phyloP scores from a whole-genome alignment of 2,888 invertebrate species.

The Erebia epiphron region DNA sequence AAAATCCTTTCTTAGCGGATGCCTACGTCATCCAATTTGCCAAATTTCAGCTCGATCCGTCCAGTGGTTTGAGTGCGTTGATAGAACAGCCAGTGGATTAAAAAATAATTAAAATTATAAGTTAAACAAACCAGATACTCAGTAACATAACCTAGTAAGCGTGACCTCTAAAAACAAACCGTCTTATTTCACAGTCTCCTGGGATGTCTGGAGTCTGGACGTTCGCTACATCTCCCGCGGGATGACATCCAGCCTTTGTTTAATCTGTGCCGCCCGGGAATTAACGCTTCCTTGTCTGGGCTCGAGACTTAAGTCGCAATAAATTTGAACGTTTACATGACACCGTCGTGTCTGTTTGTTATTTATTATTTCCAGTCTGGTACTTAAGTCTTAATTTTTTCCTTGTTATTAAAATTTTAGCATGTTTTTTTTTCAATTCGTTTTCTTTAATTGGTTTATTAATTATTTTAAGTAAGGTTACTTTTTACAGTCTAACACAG shows the following conservation, averaged over 20 bases:
- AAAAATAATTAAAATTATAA: too few relatives aligned
- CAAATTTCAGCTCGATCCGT: too few relatives aligned
- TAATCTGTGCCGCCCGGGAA: slow-evolving; percentile 21
- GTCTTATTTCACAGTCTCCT: not conserved
- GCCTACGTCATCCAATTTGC: too few relatives aligned
- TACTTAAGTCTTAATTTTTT: not conserved
- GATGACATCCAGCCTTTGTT: slow-evolving; percentile 15
- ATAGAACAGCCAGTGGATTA: too few relatives aligned
- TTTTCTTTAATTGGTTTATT: too few relatives aligned
- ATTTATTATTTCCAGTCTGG: slow-evolving; percentile 4
- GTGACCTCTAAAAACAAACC: not conserved
- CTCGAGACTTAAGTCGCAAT: slow-evolving; percentile 13
- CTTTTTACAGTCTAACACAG: too few relatives aligned
- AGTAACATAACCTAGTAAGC: too few relatives aligned
- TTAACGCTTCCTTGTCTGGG: slow-evolving; percentile 3
- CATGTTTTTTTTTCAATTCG: too few relatives aligned
- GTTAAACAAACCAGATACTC: too few relatives aligned
- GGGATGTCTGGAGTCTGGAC: not conserved
- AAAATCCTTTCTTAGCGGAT: too few relatives aligned
- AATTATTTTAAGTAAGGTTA: too few relatives aligned
- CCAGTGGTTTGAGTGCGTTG: too few relatives aligned
- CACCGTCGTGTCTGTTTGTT: not conserved
- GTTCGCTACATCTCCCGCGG: not conserved
- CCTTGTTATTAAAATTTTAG: not conserved
- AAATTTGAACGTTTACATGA: slow-evolving; percentile 9